Conservation (phyloP, 2,113 vertebrate species). For the Oncorhynchus tshawytscha region DNA sequence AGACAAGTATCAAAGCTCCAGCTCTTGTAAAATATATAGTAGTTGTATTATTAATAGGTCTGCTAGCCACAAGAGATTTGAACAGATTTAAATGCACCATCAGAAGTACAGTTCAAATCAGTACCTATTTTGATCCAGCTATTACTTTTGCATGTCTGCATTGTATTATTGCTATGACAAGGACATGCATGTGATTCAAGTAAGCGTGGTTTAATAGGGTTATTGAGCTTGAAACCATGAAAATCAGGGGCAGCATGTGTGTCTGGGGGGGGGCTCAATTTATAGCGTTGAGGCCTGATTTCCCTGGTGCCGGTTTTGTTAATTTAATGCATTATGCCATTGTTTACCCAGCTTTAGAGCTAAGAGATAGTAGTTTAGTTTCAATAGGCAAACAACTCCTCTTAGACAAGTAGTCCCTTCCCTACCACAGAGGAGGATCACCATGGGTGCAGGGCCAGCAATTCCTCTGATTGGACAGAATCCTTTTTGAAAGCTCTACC, state of each 20-base stretch:
- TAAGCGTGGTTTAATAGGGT: conserved; percentile 55
- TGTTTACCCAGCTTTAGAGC: conserved; percentile 47
- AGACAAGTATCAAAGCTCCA: not conserved
- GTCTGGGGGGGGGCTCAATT: conserved; percentile 32
- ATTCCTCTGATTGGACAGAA: conserved; percentile 14
- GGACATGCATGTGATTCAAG: conserved; percentile 33
- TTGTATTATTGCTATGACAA: conserved; percentile 18
- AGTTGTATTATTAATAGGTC: not conserved
- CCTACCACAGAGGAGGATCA: conserved; percentile 16
- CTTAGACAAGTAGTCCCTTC: conserved; percentile 6
- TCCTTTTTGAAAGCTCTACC: conserved; percentile 20
- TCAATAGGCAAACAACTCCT: conserved; percentile 11
- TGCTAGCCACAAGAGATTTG: not conserved
- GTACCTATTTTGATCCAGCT: not conserved
- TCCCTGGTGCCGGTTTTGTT: conserved; percentile 61
- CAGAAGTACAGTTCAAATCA: not conserved
- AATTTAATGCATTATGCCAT: conserved; percentile 60
- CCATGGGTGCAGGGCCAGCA: not conserved
- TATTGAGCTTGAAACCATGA: conserved; percentile 60
- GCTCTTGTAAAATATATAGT: not conserved
- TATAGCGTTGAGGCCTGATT: conserved; percentile 64
- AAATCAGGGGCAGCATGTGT: conserved; percentile 33
- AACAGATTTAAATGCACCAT: not conserved
- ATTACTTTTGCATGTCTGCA: not conserved
- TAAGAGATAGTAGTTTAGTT: conserved; percentile 4